Evolutionary conservation across 2,113 vertebrate species (phyloP).

Genomic region (Chlorocebus sabaeus): DNA sequence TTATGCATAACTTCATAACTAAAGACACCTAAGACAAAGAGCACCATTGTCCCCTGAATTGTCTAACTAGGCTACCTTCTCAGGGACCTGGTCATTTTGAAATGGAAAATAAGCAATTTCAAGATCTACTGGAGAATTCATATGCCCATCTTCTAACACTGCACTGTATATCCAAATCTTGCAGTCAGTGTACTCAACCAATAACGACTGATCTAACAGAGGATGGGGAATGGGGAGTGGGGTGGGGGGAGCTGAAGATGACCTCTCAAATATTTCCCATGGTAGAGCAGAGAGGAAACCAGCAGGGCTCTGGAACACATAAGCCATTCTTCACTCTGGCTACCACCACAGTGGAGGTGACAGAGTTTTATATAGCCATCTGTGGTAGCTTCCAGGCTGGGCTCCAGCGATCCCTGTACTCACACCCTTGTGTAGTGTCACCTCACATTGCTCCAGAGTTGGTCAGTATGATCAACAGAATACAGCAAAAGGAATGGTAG

Average conservation of each 20-base stretch:
- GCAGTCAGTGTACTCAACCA: background rate
- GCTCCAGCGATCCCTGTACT: background rate
- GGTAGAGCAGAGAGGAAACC: background rate
- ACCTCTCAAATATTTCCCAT: background rate
- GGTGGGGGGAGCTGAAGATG: background rate
- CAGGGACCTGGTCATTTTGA: background rate
- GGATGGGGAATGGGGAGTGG: background rate
- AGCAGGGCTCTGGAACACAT: background rate
- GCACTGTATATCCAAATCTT: background rate
- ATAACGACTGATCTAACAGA: background rate
- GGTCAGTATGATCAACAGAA: background rate
- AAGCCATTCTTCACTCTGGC: background rate
- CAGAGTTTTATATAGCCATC: background rate
- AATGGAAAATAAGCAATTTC: background rate
- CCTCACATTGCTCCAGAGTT: background rate
- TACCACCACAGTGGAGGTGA: background rate
- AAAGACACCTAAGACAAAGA: background rate
- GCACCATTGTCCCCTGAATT: background rate
- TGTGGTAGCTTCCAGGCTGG: background rate
- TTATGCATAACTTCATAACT: background rate
- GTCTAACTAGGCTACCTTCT: background rate
- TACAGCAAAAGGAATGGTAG: background rate
- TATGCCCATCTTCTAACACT: background rate
- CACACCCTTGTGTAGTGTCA: background rate
- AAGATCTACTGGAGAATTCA: background rate